phyloP scores from a whole-genome alignment of 37 sponge, comb jelly and placozoan genomes.

The Dysidea cf. avara region DNA sequence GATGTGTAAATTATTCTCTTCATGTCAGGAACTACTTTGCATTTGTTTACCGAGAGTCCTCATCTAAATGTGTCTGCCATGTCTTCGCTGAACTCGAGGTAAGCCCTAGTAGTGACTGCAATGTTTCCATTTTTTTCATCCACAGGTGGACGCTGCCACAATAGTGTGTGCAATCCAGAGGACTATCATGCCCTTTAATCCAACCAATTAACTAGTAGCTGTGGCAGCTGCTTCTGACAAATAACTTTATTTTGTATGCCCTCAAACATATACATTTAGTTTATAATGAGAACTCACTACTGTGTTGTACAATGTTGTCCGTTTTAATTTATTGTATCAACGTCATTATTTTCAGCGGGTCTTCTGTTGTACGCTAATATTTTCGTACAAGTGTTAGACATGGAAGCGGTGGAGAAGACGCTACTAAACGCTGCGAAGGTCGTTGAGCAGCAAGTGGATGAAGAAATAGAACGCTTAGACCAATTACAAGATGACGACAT shows the following conservation, averaged over 20 bases:
- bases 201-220: no score
- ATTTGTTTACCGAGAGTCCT: constrained; percentile 40
- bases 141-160: constrained; percentile 54
- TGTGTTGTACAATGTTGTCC: no score
- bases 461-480: constrained; percentile 84
- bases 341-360: no score
- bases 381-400: no score
- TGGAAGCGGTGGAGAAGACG: constrained; percentile 51
- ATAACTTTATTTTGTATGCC: no score
- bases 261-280: no score
- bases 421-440: constrained; percentile 68
- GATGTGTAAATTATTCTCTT: not conserved
- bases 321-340: no score
- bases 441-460: constrained; percentile 79
- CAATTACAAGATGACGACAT: constrained; percentile 82
- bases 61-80: constrained; percentile 34
- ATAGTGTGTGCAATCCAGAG: constrained; percentile 45
- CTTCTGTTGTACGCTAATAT: no score
- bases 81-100: constrained; percentile 58
- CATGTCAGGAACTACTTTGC: constrained; percentile 55
- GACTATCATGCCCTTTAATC: no score
- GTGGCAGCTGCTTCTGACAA: no score
- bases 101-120: not conserved
- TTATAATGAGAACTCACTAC: no score
- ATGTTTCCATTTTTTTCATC: not conserved